A percentile compares a stretch with the other conserved stretches of the same genome.
These are phyloP conservation scores for Eristalis intricaria DNA, from an alignment of 2,888 invertebrate species.

Conservation along the genomic window DNA sequence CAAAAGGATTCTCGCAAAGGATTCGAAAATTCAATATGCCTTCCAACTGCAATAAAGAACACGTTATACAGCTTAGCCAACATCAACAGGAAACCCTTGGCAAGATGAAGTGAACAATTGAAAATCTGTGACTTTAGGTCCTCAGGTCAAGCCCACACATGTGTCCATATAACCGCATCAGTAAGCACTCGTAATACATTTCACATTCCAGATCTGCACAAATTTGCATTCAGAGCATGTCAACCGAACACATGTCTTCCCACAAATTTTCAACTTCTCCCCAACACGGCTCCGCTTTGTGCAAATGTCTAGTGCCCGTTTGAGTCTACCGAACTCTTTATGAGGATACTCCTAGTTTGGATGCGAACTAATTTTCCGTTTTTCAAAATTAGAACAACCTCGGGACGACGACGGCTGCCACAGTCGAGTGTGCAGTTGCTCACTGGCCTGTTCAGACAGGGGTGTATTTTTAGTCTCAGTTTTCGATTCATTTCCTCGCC, in stretches of 20 bases:
- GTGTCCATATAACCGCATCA: background rate
- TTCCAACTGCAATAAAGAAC: too few relatives aligned
- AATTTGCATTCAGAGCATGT: background rate
- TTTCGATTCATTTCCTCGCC: constrained; percentile 48
- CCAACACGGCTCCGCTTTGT: background rate
- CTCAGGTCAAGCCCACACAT: background rate
- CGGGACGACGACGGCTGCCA: background rate
- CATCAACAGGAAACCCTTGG: too few relatives aligned
- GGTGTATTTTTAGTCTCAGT: constrained; percentile 63
- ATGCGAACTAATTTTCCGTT: background rate
- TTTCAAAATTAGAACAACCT: background rate
- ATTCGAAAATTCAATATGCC: too few relatives aligned
- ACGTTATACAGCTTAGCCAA: too few relatives aligned
- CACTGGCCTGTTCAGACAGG: background rate
- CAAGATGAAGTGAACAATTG: too few relatives aligned
- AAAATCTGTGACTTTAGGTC: too few relatives aligned
- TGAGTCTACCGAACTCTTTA: background rate
- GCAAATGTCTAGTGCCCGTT: background rate
- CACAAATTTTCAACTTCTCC: background rate
- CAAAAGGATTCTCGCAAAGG: too few relatives aligned
- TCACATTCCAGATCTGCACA: background rate
- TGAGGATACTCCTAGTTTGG: background rate
- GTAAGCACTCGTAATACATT: background rate
- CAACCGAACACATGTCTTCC: background rate
- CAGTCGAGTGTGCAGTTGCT: background rate